Evolutionary conservation across 2,888 invertebrate genomes (phyloP).

Genomic region (Allolobophora icterica): DNA sequence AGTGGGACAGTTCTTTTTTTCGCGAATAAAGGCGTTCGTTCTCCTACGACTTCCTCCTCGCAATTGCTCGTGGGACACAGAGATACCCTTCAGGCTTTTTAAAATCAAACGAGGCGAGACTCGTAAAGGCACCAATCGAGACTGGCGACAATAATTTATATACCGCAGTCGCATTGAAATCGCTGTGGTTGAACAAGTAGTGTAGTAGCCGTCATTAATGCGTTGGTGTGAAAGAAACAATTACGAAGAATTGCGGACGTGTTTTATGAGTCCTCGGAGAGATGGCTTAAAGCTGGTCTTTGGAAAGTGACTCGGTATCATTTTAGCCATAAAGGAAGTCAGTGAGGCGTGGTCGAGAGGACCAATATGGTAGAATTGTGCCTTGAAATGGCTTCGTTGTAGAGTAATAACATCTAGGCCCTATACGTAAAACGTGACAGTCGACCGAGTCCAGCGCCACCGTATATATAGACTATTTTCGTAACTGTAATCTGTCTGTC

Average conservation of each 20-base stretch:
- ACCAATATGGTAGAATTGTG: no score
- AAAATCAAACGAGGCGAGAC: neutral
- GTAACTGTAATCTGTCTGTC: no score
- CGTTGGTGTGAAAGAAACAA: neutral
- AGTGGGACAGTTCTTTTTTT: neutral
- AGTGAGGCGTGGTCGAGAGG: neutral
- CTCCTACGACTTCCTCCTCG: neutral
- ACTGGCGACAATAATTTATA: neutral
- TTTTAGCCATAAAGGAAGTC: neutral
- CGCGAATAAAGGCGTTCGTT: neutral
- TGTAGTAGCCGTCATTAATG: neutral
- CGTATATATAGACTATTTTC: no score
- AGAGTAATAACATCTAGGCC: no score
- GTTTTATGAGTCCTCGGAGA: neutral
- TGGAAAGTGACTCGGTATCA: fast-evolving
- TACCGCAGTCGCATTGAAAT: neutral
- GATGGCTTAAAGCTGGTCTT: neutral
- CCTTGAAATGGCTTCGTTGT: no score
- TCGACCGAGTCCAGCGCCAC: no score
- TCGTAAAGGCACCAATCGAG: neutral
- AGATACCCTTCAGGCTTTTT: neutral
- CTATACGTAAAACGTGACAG: no score
- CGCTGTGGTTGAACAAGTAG: neutral
- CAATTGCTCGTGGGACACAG: neutral
- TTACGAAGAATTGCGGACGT: neutral